Base-by-base conservation (phyloP, 2,113 vertebrate genomes). In the Oreochromis aureus region DNA sequence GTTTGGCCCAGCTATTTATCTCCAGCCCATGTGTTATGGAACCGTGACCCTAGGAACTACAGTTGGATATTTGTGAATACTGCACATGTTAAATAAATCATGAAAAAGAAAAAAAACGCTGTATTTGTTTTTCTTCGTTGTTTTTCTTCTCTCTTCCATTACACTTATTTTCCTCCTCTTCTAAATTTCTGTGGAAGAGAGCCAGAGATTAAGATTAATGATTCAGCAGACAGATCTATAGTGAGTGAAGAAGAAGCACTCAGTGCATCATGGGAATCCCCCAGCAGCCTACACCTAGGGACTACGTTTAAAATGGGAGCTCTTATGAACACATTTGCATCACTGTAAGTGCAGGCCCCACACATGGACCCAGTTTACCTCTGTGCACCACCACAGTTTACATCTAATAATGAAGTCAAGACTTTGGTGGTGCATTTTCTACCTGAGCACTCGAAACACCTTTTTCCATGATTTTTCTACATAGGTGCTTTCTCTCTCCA, bases 51-150 rank as follows among this genome's bases (percentile, higher is more conserved):
- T 63, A n/a, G 66, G 27, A 46, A 48, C 85, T 73, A 56, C 73
- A 85, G 34, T 76, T 82, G 58, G 58, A 82, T 87, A 84, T 87
- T 71, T 92, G 78, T 90, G 87, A 91, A 46, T 82, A 63, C 61
- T 87, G 80, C 84, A 92, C 63, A 86, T 87, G 56, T 80, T 59
- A 61, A 96, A 95, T 96, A 95, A 96, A 96, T 90, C 69, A 86
- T 84, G 36, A 83, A 34, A 18, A 34, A 9, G 27, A 86, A 13
- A 30, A 82, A 82, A 2, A 56, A 55, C 1, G 12, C 11, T 63
- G n/a, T 27, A 3, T 32, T 51, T 4, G 27, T 27, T 27, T 27
- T 27, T 27, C 27, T 27, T 27, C 27, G 27, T 27, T 27, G 27
- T 27, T 27, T 27, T 27, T 27, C 27, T 27, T 27, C 27, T 27